A percentile compares a stretch with the other conserved stretches of the same genome.
phyloP scores from a whole-genome alignment of 2,888 invertebrate genomes.

The Sinodicranocentrus sp. region DNA sequence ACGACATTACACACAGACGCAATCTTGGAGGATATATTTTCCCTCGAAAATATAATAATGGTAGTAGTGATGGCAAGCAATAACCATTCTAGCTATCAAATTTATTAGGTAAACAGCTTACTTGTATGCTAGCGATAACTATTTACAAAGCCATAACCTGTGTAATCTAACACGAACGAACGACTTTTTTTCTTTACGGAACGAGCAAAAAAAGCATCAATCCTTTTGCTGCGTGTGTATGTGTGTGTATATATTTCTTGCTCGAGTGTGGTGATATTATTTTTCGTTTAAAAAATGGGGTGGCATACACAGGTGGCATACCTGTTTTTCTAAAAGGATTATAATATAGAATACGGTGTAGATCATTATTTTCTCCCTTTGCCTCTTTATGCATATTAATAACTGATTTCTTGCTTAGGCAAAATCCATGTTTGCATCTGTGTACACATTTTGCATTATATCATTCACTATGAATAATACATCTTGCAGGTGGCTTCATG shows the following conservation, averaged over 20 bases:
- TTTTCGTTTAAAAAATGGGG: constrained; percentile 23
- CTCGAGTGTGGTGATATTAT: not conserved
- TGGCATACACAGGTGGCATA: constrained; percentile 21
- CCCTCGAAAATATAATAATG: not conserved
- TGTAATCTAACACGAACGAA: constrained; percentile 24
- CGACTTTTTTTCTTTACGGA: constrained; percentile 4
- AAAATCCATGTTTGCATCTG: no score
- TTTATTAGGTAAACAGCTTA: constrained; percentile 18
- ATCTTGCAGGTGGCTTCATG: no score
- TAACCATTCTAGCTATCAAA: constrained; percentile 22
- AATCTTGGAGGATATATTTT: not conserved
- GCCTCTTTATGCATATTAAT: no score
- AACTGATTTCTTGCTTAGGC: no score
- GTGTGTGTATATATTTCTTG: not conserved
- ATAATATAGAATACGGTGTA: no score
- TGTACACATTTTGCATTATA: no score
- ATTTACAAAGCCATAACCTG: constrained; percentile 26
- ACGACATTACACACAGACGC: not conserved
- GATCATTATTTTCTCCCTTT: no score
- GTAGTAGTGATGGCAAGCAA: not conserved
- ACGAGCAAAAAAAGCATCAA: no score
- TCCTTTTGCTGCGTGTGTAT: no score
- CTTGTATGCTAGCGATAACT: constrained; percentile 1
- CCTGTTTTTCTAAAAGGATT: constrained; percentile 19
- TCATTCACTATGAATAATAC: no score